Base-by-base conservation (phyloP, 1,140 invertebrate species). In the Holcopasites calliopsidis region DNA sequence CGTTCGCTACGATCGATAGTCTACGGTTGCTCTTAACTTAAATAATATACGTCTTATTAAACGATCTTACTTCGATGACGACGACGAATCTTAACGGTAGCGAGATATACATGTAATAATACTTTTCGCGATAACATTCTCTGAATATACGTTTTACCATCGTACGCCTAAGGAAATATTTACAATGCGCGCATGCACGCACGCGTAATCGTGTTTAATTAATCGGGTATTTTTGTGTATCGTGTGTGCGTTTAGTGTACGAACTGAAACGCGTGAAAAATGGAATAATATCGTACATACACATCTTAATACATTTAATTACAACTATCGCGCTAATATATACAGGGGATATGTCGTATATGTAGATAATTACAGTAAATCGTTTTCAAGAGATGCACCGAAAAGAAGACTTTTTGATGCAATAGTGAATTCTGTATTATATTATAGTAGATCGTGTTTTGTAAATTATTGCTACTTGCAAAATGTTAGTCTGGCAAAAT, bases 1-100 rank as follows among this genome's bases (percentile, higher is more conserved):
- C 89, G 86, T 88, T 91, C 86, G 80, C 86, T 91, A 90, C 79
- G 74, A 87, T 89, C 83, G 87, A 85, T 90, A 88, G 82, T 85
- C 47, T 82, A 84, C 58, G 79, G 83, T 86, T 85, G 85, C 77
- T 85, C 79, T 85, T 87, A 86, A 50, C 40, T 38, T 74, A 74
- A 62, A 55, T 54, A 65, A 44, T 42, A 54, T 35, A 31, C 44
- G 50, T 18, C 28, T 65, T 66, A 74, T 55, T 57, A 64, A 44
- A 66, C 49, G 38, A 52, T 40, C 55, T 65, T 66, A 65, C 50
- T 65, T 65, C 71, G 71, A 73, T 47, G 65, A 69, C 18, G 57
- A 72, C 49, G 49, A 66, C 62, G 38, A 74, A 74, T 38, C 50
- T 44, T 66, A 74, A 33, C 28, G 16, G 10, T 73, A 73, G 38